Conservation (phyloP, 2,797 vertebrate species). For the Anguilla marmorata region DNA sequence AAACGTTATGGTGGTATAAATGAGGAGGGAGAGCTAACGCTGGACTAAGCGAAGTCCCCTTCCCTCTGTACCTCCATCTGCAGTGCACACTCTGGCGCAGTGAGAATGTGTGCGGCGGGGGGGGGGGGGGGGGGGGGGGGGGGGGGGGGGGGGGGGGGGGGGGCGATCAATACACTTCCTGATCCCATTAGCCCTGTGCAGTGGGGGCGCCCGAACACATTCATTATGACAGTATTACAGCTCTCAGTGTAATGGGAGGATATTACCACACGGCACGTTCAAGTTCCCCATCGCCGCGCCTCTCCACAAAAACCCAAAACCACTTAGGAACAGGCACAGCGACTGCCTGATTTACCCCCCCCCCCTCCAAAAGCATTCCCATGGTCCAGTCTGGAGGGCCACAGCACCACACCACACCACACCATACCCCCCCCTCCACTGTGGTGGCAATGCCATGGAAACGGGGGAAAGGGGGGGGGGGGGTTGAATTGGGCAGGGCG, state of each 20-base stretch:
- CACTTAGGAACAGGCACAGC: neutral
- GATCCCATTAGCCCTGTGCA: slow-evolving; percentile 13
- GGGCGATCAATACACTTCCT: slow-evolving; percentile 28
- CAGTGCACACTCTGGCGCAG: neutral
- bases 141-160: too few relatives aligned
- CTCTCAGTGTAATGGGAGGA: slow-evolving; percentile 13
- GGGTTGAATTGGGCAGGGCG: too few relatives aligned
- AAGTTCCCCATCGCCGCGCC: neutral
- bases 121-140: too few relatives aligned
- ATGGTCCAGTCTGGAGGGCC: neutral
- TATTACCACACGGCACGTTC: neutral
- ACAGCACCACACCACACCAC: too few relatives aligned
- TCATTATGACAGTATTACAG: slow-evolving; percentile 15
- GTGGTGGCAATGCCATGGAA: too few relatives aligned
- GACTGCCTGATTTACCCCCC: neutral
- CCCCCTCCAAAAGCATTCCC: too few relatives aligned
- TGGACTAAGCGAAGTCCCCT: too few relatives aligned
- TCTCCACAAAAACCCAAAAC: neutral
- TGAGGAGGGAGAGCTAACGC: neutral
- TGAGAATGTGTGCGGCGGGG: neutral
- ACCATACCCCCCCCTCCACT: too few relatives aligned
- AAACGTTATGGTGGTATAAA: neutral
- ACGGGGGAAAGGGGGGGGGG: too few relatives aligned
- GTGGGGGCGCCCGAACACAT: neutral
- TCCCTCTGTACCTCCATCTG: neutral